phyloP scores from a whole-genome alignment of 2,888 invertebrate species.

The Callimorpha dominula region DNA sequence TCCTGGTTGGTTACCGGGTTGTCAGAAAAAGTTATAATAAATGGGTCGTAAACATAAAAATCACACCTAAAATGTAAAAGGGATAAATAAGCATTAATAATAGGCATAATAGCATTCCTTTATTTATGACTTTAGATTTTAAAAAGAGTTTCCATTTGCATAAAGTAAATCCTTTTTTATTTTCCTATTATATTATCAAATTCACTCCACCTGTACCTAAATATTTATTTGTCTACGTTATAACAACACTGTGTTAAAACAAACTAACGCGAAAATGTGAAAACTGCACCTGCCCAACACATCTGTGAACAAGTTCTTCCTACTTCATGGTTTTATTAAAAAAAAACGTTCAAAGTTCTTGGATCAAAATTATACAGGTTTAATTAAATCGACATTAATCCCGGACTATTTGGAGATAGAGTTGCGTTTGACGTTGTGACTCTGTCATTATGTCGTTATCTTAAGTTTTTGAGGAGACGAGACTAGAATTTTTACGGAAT shows the following conservation, averaged over 20 bases:
- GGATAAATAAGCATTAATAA: no score
- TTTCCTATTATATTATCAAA: neutral
- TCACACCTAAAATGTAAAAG: neutral
- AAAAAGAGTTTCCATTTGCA: no score
- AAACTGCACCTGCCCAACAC: slow-evolving; percentile 2
- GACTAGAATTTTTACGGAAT: slow-evolving; percentile 69
- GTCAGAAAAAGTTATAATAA: no score
- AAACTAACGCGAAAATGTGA: neutral
- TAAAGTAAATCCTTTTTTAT: neutral
- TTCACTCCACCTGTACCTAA: neutral
- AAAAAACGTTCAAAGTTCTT: slow-evolving; percentile 41
- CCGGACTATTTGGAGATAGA: slow-evolving; percentile 74
- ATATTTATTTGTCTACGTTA: neutral
- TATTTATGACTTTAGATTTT: no score
- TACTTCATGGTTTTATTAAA: slow-evolving; percentile 44
- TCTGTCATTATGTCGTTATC: slow-evolving; percentile 83
- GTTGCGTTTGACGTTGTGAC: slow-evolving; percentile 69
- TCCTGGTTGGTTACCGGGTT: no score
- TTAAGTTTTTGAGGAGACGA: slow-evolving; percentile 70
- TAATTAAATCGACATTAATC: slow-evolving; percentile 86
- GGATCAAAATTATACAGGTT: slow-evolving; percentile 83
- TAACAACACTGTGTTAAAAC: slow-evolving; percentile 12
- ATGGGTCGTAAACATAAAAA: no score
- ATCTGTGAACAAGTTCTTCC: slow-evolving; percentile 14
- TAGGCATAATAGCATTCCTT: neutral